Evolutionary conservation across 2,888 invertebrate species (phyloP), one percentile per base, ranked within the genome.

Genomic region (Cyrtodaria siliqua): DNA sequence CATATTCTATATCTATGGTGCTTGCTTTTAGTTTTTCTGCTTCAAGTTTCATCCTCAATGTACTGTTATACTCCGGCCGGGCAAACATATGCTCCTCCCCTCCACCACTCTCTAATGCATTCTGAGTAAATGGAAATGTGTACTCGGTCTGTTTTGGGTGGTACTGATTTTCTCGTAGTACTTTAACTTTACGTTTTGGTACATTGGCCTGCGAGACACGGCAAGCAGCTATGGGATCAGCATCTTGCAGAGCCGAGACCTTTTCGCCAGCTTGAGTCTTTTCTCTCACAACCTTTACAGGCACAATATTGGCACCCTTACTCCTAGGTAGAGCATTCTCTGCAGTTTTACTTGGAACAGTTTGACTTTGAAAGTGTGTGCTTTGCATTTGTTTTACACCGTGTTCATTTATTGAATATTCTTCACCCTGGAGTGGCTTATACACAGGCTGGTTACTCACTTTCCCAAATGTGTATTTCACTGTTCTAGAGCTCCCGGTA

Each of bases 31-130:
- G 62, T 38, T 75, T 75, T 59, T 89, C 84, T 60, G 90, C 79
- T 63, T 89, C 89, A n/a, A 81, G 60, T 49, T 82, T 79, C 52
- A 89, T 78, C 68, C 85, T 84, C 38, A 90, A 61, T 0, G 90
- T 87, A 26, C 87, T 89, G 67, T 90, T 89, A 60, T 88, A 90
- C 63, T 91, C 91, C 3, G 91, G 91, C n/a, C 89, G 57, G 0
- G 87, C 84, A 67, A 90, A 88, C 29, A 86, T 83, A 72, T 90
- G 87, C 59, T 90, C 89, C 26, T 78, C 83, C 12, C 83, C 85
- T 6, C 60, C 72, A 20, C 74, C 79, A 24, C 70, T 59, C 1
- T 56, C 66, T n/a, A 44, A 49, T 2, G 50, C 47, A 12, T 53
- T 55, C 42, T 73, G 68, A 24, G 72, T 76, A 71, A 89, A 89